phyloP scores from a whole-genome alignment of 2,113 vertebrate species.

The Paralichthys olivaceus region DNA sequence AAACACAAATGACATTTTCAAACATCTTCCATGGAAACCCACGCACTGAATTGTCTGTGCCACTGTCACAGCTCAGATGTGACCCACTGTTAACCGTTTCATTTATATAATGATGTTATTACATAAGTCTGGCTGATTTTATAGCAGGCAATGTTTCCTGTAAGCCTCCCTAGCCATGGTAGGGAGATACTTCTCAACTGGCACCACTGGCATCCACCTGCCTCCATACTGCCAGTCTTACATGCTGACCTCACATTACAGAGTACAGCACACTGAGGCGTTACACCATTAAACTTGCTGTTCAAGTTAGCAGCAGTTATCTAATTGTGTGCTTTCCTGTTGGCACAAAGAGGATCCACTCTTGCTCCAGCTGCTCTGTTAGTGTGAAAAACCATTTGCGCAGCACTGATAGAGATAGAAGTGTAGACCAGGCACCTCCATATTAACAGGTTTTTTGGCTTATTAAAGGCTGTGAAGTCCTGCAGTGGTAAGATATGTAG shows the following conservation, averaged over 20 bases:
- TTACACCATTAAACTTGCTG: slow-evolving; percentile 55
- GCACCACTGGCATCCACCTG: slow-evolving; percentile 28
- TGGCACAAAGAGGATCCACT: slow-evolving; percentile 35
- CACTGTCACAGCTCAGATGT: slow-evolving; percentile 27
- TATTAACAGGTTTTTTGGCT: background rate
- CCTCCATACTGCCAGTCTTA: slow-evolving; percentile 32
- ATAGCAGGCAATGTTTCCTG: slow-evolving; percentile 14
- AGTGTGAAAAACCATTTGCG: slow-evolving; percentile 36
- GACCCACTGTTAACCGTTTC: slow-evolving; percentile 32
- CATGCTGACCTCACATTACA: slow-evolving; percentile 58
- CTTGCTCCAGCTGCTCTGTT: slow-evolving; percentile 40
- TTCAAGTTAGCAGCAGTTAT: slow-evolving; percentile 53
- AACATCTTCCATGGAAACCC: background rate
- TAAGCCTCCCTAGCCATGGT: background rate
- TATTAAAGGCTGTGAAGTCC: slow-evolving; percentile 4
- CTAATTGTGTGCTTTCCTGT: slow-evolving; percentile 28
- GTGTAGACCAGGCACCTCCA: background rate
- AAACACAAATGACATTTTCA: slow-evolving; percentile 6
- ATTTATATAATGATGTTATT: slow-evolving; percentile 47
- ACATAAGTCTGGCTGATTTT: slow-evolving; percentile 35
- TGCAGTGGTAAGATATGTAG: background rate
- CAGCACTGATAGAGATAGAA: slow-evolving; percentile 18
- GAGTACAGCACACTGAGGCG: slow-evolving; percentile 43
- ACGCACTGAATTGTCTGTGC: background rate
- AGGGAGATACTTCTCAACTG: slow-evolving; percentile 49